Evolutionary conservation across 2,113 vertebrate species (phyloP).

Genomic region (Cryptotis parvus): DNA sequence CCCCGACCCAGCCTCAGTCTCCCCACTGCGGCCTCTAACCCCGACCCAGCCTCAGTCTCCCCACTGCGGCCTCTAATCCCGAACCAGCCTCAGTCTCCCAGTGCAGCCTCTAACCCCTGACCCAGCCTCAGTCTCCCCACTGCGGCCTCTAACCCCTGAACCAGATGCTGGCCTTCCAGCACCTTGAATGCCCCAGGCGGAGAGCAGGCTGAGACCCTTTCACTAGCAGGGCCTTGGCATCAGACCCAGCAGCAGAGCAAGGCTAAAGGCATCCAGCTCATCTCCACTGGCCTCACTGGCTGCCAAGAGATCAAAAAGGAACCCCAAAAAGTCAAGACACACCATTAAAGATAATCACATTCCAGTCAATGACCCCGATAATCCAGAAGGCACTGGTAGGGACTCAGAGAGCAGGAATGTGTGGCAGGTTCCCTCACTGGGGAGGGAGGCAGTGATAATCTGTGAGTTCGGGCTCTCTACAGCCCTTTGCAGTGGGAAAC

Average conservation of each 20-base stretch:
- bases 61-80: too few species aligned
- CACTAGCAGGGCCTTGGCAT: background rate
- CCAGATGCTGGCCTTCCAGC: background rate
- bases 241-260: constrained; percentile 5
- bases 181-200: background rate
- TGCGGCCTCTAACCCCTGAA: background rate
- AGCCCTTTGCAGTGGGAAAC: background rate
- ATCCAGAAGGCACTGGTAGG: background rate
- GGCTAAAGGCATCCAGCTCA: background rate
- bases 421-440: background rate
- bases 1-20: background rate
- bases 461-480: background rate
- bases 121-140: constrained; percentile 19
- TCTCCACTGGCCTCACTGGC: background rate
- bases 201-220: background rate
- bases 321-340: background rate
- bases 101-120: too few species aligned
- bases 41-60: constrained; percentile 8
- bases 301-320: constrained; percentile 10
- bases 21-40: too few species aligned
- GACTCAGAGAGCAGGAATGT: background rate
- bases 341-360: background rate
- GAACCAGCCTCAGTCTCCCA: too few species aligned
- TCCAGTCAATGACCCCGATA: constrained; percentile 60
- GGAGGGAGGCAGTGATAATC: background rate